A percentile compares a stretch with the other conserved stretches of the same genome.
Conservation (phyloP, 2,888 invertebrate species). For the Microctonus aethiopoides region DNA sequence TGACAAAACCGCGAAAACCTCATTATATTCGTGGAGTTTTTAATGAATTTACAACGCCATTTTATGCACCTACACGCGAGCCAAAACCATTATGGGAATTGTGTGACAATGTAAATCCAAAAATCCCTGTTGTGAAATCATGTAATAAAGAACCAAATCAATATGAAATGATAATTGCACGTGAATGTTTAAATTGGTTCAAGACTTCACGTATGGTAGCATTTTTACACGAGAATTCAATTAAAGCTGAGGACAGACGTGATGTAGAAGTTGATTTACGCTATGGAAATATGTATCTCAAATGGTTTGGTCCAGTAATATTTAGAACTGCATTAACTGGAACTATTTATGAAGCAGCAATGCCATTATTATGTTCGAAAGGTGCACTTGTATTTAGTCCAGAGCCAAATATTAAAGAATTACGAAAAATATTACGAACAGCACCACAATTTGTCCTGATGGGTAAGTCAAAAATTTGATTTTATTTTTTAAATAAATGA, state of each 20-base stretch:
- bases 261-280: slow-evolving; percentile 74
- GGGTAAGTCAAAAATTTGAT: slow-evolving; percentile 67
- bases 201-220: slow-evolving; percentile 78
- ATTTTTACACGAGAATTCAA: slow-evolving; percentile 80
- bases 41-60: slow-evolving; percentile 75
- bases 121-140: slow-evolving; percentile 44
- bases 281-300: slow-evolving; percentile 77
- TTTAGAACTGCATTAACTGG: slow-evolving; percentile 74
- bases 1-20: slow-evolving; percentile 78
- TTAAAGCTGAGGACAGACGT: slow-evolving; percentile 74
- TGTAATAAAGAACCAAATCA: slow-evolving; percentile 69
- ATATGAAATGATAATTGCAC: slow-evolving; percentile 78
- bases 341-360: slow-evolving; percentile 76
- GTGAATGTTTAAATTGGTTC: slow-evolving; percentile 78
- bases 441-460: slow-evolving; percentile 78
- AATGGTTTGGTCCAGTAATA: slow-evolving; percentile 76
- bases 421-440: slow-evolving; percentile 77
- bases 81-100: slow-evolving; percentile 67
- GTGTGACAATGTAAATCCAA: slow-evolving; percentile 65
- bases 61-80: slow-evolving; percentile 66
- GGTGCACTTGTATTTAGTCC: slow-evolving; percentile 79
- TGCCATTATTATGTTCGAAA: slow-evolving; percentile 74
- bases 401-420: slow-evolving; percentile 72
- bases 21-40: slow-evolving; percentile 78
- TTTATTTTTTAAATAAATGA: slow-evolving; percentile 26